Conservation (phyloP, 2,113 vertebrate genomes). For the Arenaria interpres region DNA sequence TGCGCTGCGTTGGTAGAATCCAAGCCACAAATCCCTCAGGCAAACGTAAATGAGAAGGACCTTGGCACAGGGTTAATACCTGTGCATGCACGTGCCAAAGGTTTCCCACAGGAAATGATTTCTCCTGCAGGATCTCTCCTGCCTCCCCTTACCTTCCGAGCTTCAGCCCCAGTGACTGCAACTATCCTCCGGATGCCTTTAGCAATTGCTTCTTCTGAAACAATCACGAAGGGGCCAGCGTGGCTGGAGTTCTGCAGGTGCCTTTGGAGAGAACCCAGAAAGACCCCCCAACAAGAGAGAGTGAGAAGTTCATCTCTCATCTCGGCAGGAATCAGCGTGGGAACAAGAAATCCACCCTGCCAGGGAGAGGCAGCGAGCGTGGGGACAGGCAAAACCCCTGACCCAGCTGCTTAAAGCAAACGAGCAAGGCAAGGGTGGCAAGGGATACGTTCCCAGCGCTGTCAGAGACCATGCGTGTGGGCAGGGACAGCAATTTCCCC, state of each 20-base stretch:
- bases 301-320: not conserved
- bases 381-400: not conserved
- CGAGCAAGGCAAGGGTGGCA: not conserved
- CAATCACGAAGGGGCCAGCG: constrained; percentile 88
- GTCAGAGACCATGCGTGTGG: rapidly evolving
- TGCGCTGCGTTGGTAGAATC: not conserved
- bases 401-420: not conserved
- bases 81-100: not conserved
- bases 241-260: constrained; percentile 93
- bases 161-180: constrained; percentile 90
- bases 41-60: not conserved
- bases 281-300: not conserved
- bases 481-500: not conserved
- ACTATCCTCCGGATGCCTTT: constrained; percentile 98
- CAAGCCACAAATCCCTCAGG: not conserved
- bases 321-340: not conserved
- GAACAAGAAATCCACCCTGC: not conserved
- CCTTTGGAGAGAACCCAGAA: constrained; percentile 72
- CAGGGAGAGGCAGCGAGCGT: not conserved
- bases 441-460: not conserved
- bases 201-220: constrained; percentile 97
- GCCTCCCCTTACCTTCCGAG: constrained; percentile 86
- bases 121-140: not conserved
- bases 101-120: not conserved
- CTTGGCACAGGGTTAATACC: not conserved